Percentiles rank a stretch among this genome's conserved stretches.
Evolutionary conservation across 2,888 invertebrate genomes (phyloP).

Genomic region (Drosophila mercatorum): DNA sequence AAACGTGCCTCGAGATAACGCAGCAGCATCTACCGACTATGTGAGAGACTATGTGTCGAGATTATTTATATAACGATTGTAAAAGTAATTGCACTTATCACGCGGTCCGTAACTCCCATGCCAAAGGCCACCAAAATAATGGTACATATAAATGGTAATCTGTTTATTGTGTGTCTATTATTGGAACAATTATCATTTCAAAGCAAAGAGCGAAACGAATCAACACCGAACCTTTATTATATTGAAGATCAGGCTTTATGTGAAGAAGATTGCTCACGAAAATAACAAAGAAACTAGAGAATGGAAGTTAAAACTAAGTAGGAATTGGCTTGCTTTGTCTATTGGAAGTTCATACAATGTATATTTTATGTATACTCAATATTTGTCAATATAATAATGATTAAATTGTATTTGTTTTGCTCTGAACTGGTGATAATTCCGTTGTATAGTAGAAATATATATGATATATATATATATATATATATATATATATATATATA

Average conservation of each 20-base stretch:
- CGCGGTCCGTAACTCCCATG: neutral
- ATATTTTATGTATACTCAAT: neutral
- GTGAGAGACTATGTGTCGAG: slow-evolving; percentile 2
- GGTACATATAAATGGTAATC: neutral
- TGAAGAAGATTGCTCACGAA: neutral
- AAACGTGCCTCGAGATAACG: slow-evolving; percentile 29
- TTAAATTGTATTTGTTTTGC: neutral
- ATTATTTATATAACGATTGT: slow-evolving; percentile 31
- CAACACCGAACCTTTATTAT: neutral
- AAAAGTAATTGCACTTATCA: slow-evolving; percentile 28
- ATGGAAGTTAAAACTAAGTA: neutral
- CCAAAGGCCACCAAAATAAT: slow-evolving; percentile 12
- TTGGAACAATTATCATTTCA: neutral
- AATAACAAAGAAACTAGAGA: neutral
- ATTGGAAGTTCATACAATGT: neutral
- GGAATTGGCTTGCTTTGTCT: neutral
- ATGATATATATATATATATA: no score
- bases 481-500: no score
- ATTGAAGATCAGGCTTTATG: neutral
- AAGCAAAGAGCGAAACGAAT: neutral
- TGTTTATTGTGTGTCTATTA: slow-evolving; percentile 4
- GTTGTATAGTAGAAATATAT: no score
- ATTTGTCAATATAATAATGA: neutral
- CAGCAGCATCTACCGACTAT: slow-evolving; percentile 13
- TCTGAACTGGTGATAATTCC: no score